A percentile compares a stretch with the other conserved stretches of the same genome.
These are phyloP conservation scores for Celastrina argiolus DNA, from an alignment of 2,888 invertebrate species.

Conservation along the genomic window DNA sequence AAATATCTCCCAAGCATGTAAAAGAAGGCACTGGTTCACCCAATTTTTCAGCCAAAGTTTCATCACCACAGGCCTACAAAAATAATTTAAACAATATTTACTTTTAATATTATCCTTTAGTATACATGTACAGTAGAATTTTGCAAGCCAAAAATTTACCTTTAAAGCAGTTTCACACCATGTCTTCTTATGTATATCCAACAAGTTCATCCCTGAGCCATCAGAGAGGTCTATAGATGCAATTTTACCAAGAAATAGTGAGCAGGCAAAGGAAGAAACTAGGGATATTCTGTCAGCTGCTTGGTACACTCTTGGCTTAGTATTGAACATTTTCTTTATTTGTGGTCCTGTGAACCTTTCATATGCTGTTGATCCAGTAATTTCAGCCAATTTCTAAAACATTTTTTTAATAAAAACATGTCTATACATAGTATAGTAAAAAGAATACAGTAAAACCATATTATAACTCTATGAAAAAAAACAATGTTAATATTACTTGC, in stretches of 20 bases:
- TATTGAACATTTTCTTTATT: conserved; percentile 91
- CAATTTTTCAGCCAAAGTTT: conserved; percentile 82
- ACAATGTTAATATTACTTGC: too few relatives aligned
- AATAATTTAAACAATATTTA: not conserved
- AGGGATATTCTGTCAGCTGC: conserved; percentile 91
- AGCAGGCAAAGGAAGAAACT: conserved; percentile 94
- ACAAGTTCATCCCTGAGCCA: conserved; percentile 97
- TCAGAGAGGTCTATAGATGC: conserved; percentile 95
- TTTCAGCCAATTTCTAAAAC: conserved; percentile 81
- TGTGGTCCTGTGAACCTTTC: conserved; percentile 96
- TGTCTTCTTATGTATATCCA: conserved; percentile 86
- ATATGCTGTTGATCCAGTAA: conserved; percentile 92
- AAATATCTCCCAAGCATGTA: conserved; percentile 83
- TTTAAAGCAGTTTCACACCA: conserved; percentile 88
- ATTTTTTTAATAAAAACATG: not conserved
- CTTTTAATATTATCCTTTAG: not conserved
- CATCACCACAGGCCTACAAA: conserved; percentile 84
- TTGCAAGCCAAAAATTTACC: too few relatives aligned
- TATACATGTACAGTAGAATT: too few relatives aligned
- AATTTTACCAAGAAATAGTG: conserved; percentile 90
- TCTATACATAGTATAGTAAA: not conserved
- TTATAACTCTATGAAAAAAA: too few relatives aligned
- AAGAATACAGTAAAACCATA: too few relatives aligned
- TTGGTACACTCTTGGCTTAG: conserved; percentile 69
- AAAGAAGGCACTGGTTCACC: conserved; percentile 85